A percentile compares a stretch with the other conserved stretches of the same genome.
phyloP scores from a whole-genome alignment of 1,140 invertebrate species.

The Drosophila elegans region DNA sequence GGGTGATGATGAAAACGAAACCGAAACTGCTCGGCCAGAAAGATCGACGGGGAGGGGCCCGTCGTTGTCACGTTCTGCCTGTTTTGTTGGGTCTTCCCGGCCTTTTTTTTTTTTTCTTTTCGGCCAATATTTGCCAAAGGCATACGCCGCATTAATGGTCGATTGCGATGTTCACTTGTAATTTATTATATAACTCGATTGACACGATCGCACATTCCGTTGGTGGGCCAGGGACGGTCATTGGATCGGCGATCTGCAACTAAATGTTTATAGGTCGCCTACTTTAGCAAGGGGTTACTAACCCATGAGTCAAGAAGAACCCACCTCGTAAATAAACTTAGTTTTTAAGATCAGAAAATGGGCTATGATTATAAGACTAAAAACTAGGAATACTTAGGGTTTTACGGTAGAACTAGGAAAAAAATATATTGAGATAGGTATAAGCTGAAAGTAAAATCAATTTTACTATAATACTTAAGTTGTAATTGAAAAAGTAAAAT shows the following conservation, averaged over 20 bases:
- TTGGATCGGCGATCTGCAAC: slow-evolving; percentile 41
- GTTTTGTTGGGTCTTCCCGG: slow-evolving; percentile 66
- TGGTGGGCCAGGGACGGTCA: slow-evolving; percentile 64
- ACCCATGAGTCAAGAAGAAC: background rate
- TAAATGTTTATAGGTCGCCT: slow-evolving; percentile 1
- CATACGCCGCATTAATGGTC: slow-evolving; percentile 35
- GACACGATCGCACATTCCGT: slow-evolving; percentile 18
- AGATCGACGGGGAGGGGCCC: slow-evolving; percentile 28
- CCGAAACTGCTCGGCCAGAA: slow-evolving; percentile 53
- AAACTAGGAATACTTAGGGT: too few relatives aligned
- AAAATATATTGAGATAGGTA: too few relatives aligned
- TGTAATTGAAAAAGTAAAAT: too few relatives aligned
- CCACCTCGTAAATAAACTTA: background rate
- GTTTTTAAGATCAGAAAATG: too few relatives aligned
- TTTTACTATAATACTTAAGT: too few relatives aligned
- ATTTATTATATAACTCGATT: slow-evolving; percentile 72
- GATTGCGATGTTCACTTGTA: slow-evolving; percentile 56
- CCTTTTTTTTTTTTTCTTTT: slow-evolving; percentile 31
- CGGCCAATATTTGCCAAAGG: slow-evolving; percentile 68
- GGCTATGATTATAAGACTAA: too few relatives aligned
- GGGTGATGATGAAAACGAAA: slow-evolving; percentile 71
- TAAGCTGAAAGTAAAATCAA: too few relatives aligned
- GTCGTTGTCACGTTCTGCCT: slow-evolving; percentile 39
- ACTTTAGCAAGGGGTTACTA: background rate
- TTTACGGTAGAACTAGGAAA: too few relatives aligned